phyloP scores from a whole-genome alignment of 2,113 vertebrate species.

The Lates calcarifer region DNA sequence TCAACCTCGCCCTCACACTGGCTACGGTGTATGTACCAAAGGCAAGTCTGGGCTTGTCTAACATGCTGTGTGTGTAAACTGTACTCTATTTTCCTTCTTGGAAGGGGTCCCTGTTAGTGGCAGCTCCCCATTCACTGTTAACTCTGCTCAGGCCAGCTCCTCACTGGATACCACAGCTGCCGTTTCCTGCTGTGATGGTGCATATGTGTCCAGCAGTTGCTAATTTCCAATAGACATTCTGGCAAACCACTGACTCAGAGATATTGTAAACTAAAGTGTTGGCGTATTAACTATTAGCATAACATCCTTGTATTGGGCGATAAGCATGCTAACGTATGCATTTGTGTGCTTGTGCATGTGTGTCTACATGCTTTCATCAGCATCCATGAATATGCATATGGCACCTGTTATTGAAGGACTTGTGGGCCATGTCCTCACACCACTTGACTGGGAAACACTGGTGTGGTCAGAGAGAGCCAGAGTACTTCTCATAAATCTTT shows the following conservation, averaged over 20 bases:
- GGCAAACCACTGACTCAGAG: constrained; percentile 31
- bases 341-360: background rate
- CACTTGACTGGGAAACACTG: constrained; percentile 52
- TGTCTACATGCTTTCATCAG: constrained; percentile 14
- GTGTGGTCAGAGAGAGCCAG: constrained; percentile 43
- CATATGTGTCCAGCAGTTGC: constrained; percentile 46
- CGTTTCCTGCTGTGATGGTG: constrained; percentile 57
- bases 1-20: constrained; percentile 53
- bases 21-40: constrained; percentile 68
- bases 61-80: constrained; percentile 73
- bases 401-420: constrained; percentile 68
- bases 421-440: constrained; percentile 45
- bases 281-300: background rate
- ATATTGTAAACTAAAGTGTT: constrained; percentile 8
- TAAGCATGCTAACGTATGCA: background rate
- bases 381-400: constrained; percentile 37
- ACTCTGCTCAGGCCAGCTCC: constrained; percentile 55
- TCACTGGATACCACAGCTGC: constrained; percentile 72
- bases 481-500: constrained; percentile 75
- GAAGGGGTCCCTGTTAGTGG: constrained; percentile 75
- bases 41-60: constrained; percentile 86
- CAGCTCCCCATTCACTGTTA: constrained; percentile 73
- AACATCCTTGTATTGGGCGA: constrained; percentile 7
- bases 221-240: constrained; percentile 46
- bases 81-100: constrained; percentile 79